Conservation (phyloP, 2,113 vertebrate genomes). For the rabbit (Oryctolagus cuniculus) region DNA sequence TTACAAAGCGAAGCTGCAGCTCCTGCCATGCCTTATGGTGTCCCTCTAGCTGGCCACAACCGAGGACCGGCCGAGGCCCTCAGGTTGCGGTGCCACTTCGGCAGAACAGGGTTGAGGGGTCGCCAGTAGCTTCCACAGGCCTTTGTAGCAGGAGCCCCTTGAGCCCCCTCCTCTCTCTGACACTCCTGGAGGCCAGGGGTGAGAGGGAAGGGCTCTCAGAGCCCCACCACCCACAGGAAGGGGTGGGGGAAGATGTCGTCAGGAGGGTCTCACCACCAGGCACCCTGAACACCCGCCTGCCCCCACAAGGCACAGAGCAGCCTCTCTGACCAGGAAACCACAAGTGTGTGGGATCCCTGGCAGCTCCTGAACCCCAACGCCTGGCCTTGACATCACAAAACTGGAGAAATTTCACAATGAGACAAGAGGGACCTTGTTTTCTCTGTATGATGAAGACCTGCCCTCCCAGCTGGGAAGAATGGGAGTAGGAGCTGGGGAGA, state of each 20-base stretch:
- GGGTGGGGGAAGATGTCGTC: background rate
- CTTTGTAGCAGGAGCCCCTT: background rate
- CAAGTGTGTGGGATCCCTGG: background rate
- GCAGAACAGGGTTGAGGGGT: background rate
- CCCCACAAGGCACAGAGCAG: background rate
- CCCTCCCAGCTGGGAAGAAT: background rate
- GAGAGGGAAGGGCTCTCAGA: background rate
- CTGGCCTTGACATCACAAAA: background rate
- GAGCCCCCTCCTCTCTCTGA: background rate
- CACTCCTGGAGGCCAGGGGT: no score
- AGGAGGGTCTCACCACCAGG: background rate
- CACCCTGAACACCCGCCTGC: no score
- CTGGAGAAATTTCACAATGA: background rate
- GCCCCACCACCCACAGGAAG: background rate
- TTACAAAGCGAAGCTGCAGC: conserved; percentile 63
- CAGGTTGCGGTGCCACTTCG: background rate
- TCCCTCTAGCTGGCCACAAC: no score
- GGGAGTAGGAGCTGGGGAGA: background rate
- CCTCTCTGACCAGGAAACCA: background rate
- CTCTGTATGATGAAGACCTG: background rate
- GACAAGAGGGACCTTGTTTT: background rate
- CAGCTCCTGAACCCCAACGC: background rate
- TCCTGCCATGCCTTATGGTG: background rate
- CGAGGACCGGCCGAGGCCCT: no score
- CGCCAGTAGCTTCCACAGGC: background rate